Evolutionary conservation across 2,888 invertebrate genomes (phyloP), one percentile per base, ranked within the genome.

Genomic region (Dorcus hopei): DNA sequence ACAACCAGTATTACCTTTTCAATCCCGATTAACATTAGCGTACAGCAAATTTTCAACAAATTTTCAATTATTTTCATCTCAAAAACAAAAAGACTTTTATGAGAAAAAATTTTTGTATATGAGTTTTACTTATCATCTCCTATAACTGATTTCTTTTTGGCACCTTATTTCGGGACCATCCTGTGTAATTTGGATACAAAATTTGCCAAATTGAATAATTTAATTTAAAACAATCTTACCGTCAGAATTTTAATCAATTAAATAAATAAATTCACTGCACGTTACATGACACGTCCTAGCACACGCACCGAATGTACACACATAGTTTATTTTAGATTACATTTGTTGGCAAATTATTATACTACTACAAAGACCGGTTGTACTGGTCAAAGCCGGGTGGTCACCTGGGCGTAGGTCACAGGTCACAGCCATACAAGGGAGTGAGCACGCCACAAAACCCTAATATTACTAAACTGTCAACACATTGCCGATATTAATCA

Each of bases 401-500:
- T 72, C 74, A 75, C 75, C 74, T 75, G 74, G 71, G 70, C 53
- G 50, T 33, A 55, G 59, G 66, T 67, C 71, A 70, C 57, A 72
- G 76, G 70, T 73, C 71, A 59, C 67, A 49, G 50, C 68, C 67
- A 70, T 73, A 77, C 75, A 77, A 73, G 77, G 78, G 78, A 77
- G 78, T 77, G 77, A 78, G 77, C 77, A 78, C 70, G 76, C 78
- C 78, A 69, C 78, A 78, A 74, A 75, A 75, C 73, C 77, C 76
- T 77, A 78, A 77, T 78, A 76, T 74, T 74, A 74, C 73, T 75
- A 72, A 75, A 72, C 75, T 79, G 79, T 79, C 79, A 79, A 79
- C 79, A 79, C 79, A 79, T 75, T 70, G 68, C 74, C 61, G 78
- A 79, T 78, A 79, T 79, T 77, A 79, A 79, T 79, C 78, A 79